Evolutionary conservation across 2,888 invertebrate genomes (phyloP), one percentile per base, ranked within the genome.

Genomic region (Tenthredo amoena): DNA sequence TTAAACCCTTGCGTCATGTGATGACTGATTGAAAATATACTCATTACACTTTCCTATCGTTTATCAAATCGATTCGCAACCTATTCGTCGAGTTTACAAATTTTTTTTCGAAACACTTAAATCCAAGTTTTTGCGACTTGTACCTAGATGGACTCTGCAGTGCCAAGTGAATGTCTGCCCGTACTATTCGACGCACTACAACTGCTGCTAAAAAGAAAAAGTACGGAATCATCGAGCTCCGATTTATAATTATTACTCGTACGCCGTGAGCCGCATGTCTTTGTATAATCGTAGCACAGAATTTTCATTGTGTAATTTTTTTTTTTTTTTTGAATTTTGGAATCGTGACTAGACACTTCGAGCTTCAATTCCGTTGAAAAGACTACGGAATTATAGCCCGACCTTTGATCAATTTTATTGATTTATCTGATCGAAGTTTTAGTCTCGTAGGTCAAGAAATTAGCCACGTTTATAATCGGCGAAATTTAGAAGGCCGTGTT

Each of bases 161-260:
- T 77, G 76, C 9, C 47, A 77, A 77, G 72, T 79, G 79, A 79
- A 79, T 79, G 79, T 81, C 62, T 58, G 21, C 58, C 18, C 58
- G 72, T 74, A 62, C n/a, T 37, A 10, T 37, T 62, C 21, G 58
- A 58, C 37, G 81, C 40, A 15, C 76, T 77, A 50, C 37, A 40
- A 40, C 81, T 37, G n/a, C 34, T 40, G 26, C 34, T 21, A 81
- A 62, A 58, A 81, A 58, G 26, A 81, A 81, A 40, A 62, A 81
- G 81, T 77, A 77, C 2, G 15, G 5, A 9, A 34, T 71, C 31
- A 47, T 74, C 21, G 26, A 47, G 12, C 12, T 47, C 1, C 40
- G 12, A 21, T 37, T 43, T 47, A 21, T 12, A 21, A 21, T 26
- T 18, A 74, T 43, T n/a, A 37, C n/a, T 15, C 21, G 4, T 5